Evolutionary conservation across 1,140 invertebrate genomes (phyloP), one percentile per base, ranked within the genome.

Genomic region (Camponotus vicinus): DNA sequence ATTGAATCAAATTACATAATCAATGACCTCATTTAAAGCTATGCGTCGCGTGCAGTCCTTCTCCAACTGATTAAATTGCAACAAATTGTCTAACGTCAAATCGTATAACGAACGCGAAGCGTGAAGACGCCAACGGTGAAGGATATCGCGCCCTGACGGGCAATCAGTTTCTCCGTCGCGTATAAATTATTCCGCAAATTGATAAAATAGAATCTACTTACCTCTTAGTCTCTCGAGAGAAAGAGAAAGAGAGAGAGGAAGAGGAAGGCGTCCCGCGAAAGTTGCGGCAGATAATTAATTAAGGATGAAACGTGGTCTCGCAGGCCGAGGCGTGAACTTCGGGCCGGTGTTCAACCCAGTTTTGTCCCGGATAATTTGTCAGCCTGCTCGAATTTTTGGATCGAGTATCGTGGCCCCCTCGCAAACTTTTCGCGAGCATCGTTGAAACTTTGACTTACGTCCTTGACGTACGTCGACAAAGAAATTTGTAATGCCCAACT

Each of bases 231-330:
- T 52, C 76, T 8, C 11, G 40, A 77, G 49, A 64, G 13, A 64
- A 6, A 64, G 34, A 64, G 34, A 34, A 4, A 63, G 61, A 34
- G 27, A 63, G 61, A 27, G 11, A 11, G 11, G 21, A 32, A 52
- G 34, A 55, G 75, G 40, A 37, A 21, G 5, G 45, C 70, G 45
- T 78, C 77, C 21, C 21, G 67, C 88, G 66, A 83, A 89, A 89
- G 88, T 89, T 89, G 34, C 66, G 21, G 59, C 37, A 59, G 85
- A 89, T 89, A 89, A 89, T 89, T 89, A 89, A 89, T 89, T 86
- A 89, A 89, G 85, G 88, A 89, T 86, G 88, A 89, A 85, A 77
- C 76, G 69, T 77, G 75, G 85, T 70, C 84, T 78, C 77, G 34
- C 79, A 78, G 63, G 61, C 55, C 70, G 45, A 69, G 71, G 69